Conservation (phyloP, 2,888 invertebrate species). For the Chymomyza fuscimana region DNA sequence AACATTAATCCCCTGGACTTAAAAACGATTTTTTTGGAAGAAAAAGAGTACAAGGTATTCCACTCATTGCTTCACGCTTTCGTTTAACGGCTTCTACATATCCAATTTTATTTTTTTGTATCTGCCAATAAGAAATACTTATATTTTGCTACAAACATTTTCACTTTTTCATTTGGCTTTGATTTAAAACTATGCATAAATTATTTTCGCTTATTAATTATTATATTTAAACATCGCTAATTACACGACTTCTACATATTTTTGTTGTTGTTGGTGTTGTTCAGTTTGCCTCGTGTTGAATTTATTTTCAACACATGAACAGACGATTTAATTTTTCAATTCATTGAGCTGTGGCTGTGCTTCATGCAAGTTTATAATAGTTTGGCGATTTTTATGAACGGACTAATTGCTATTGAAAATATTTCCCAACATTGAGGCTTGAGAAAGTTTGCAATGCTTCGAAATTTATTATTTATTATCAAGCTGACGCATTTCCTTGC, state of each 20-base stretch:
- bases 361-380: conserved; percentile 29
- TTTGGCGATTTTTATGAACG: conserved; percentile 1
- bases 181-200: neutral
- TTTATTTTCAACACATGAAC: conserved; percentile 12
- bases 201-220: conserved; percentile 3
- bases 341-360: conserved; percentile 33
- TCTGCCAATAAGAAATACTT: neutral
- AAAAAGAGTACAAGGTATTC: neutral
- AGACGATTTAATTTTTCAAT: conserved; percentile 48
- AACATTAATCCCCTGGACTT: no score
- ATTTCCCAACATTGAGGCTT: neutral
- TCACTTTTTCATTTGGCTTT: neutral
- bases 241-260: conserved; percentile 1
- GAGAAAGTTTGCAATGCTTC: neutral
- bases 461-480: neutral
- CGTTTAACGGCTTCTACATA: no score
- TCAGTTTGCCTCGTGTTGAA: conserved; percentile 13
- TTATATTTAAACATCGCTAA: neutral
- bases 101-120: neutral
- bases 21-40: no score
- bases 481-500: neutral
- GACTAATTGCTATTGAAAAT: neutral
- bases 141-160: conserved; percentile 5
- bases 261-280: conserved; percentile 1
- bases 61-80: no score